These are phyloP conservation scores for Ophonus ardosiacus DNA, from an alignment of 2,888 invertebrate genomes.

Conservation along the genomic window DNA sequence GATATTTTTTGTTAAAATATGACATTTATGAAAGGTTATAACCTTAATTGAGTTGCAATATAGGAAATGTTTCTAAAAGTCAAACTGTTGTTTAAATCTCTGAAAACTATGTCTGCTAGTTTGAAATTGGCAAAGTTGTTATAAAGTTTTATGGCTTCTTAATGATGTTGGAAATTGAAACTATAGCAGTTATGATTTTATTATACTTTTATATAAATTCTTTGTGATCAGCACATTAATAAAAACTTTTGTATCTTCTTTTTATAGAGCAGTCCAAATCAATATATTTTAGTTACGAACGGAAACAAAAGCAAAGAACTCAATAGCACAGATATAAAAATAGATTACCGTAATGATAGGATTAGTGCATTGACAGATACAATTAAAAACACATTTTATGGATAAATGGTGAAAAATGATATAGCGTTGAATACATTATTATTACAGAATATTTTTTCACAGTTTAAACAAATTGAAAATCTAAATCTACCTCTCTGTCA, in stretches of 20 bases:
- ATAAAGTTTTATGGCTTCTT: neutral
- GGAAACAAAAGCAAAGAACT: constrained; percentile 23
- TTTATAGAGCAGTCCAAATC: neutral
- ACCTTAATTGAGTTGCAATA: constrained; percentile 14
- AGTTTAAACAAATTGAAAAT: neutral
- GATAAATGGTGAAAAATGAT: neutral
- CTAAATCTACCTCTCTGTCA: neutral
- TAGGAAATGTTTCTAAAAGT: constrained; percentile 13
- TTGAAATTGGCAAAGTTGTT: neutral
- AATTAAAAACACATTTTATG: constrained; percentile 14
- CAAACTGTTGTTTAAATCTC: neutral
- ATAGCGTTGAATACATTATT: neutral
- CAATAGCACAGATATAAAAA: constrained; percentile 31
- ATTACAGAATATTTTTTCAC: neutral
- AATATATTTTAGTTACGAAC: constrained; percentile 9
- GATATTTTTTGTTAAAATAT: constrained; percentile 16
- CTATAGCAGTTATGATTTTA: neutral
- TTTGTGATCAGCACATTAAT: neutral
- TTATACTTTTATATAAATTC: neutral
- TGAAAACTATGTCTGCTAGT: neutral
- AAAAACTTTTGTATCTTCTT: constrained; percentile 1
- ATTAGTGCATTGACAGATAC: neutral
- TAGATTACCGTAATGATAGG: constrained; percentile 11
- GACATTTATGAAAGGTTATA: constrained; percentile 35
- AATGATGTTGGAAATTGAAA: neutral